These are phyloP conservation scores for Acrobasis consociella DNA, from an alignment of 2,888 invertebrate genomes.

Conservation along the genomic window DNA sequence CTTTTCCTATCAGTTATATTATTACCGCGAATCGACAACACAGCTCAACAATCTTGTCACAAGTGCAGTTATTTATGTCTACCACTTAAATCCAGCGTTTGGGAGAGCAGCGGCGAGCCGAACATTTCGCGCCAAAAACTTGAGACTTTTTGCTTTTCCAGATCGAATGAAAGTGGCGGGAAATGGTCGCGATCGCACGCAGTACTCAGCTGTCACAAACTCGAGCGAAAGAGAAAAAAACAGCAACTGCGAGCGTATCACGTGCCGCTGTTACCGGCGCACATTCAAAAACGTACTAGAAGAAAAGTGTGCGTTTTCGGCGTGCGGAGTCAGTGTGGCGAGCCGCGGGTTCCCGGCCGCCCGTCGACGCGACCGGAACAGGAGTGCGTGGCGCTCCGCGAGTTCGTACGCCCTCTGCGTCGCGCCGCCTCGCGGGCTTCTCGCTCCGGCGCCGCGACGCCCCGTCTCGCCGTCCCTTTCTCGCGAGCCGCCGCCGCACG, in stretches of 20 bases:
- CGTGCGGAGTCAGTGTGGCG: conserved; percentile 70
- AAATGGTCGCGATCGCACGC: conserved; percentile 71
- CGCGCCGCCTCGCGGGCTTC: conserved; percentile 81
- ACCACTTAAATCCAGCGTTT: conserved; percentile 52
- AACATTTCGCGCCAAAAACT: conserved; percentile 80
- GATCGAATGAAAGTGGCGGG: conserved; percentile 65
- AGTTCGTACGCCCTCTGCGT: conserved; percentile 81
- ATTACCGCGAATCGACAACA: conserved; percentile 55
- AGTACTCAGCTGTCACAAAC: conserved; percentile 70
- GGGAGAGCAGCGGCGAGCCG: conserved; percentile 39
- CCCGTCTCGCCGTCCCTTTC: conserved; percentile 60
- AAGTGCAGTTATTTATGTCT: conserved; percentile 54
- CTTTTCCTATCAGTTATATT: conserved; percentile 48
- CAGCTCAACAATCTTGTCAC: conserved; percentile 64
- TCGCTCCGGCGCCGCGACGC: conserved; percentile 52
- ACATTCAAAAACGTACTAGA: conserved; percentile 75
- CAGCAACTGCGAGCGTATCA: conserved; percentile 74
- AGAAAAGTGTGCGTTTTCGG: conserved; percentile 68
- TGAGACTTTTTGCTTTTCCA: conserved; percentile 53
- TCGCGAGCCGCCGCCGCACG: conserved; percentile 65
- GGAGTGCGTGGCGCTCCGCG: conserved; percentile 77
- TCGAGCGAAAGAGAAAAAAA: conserved; percentile 76
- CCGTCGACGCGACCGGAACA: conserved; percentile 81
- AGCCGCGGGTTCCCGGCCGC: conserved; percentile 80
- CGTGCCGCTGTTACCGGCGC: conserved; percentile 77